Evolutionary conservation across 2,888 invertebrate species (phyloP).

Genomic region (Choristoneura rosaceana): DNA sequence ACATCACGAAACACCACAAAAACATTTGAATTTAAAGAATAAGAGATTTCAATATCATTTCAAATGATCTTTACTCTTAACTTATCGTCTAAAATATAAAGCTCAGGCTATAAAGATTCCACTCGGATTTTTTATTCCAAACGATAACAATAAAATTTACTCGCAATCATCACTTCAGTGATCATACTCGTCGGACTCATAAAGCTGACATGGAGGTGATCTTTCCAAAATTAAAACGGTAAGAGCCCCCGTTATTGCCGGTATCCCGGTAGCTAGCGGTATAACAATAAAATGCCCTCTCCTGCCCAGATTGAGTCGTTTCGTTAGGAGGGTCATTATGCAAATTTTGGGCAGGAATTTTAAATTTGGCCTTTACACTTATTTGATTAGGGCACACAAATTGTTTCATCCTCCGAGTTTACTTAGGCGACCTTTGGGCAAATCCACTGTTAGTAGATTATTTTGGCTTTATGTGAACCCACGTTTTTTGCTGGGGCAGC

Average conservation of each 20-base stretch:
- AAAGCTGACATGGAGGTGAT: constrained; percentile 35
- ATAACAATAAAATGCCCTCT: constrained; percentile 50
- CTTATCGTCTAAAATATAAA: not conserved
- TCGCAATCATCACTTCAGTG: constrained; percentile 38
- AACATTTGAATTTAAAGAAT: no score
- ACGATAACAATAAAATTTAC: constrained; percentile 40
- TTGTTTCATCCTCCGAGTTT: constrained; percentile 70
- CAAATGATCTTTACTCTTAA: no score
- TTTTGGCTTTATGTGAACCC: constrained; percentile 40
- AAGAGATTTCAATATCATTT: no score
- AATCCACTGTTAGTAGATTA: constrained; percentile 55
- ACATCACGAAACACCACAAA: no score
- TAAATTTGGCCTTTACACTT: constrained; percentile 69
- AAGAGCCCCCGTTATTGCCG: constrained; percentile 37
- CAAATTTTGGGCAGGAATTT: constrained; percentile 68
- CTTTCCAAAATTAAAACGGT: constrained; percentile 41
- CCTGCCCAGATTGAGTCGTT: constrained; percentile 68
- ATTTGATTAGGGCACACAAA: constrained; percentile 77
- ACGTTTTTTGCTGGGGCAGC: constrained; percentile 29
- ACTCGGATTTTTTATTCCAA: constrained; percentile 20
- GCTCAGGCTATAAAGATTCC: not conserved
- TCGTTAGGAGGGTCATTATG: constrained; percentile 66
- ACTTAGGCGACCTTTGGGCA: constrained; percentile 53
- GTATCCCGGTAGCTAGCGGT: constrained; percentile 51
- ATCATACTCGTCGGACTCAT: constrained; percentile 37